Conservation (phyloP, 2,888 invertebrate genomes). For the Himalopsyche kuldschensis region DNA sequence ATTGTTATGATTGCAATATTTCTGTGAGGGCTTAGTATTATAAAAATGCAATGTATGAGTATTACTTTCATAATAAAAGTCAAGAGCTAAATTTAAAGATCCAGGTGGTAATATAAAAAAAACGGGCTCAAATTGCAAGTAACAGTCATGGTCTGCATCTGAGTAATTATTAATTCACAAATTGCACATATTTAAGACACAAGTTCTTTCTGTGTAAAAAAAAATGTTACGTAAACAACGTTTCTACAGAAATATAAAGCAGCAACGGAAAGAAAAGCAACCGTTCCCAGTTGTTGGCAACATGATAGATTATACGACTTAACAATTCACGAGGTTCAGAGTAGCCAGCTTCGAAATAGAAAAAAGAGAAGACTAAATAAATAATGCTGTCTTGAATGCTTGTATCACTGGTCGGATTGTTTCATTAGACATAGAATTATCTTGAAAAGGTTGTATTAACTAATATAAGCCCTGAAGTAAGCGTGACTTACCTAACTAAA, state of each 20-base stretch:
- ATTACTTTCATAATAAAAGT: too few species aligned
- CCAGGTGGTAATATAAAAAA: too few species aligned
- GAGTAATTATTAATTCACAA: too few species aligned
- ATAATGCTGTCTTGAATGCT: neutral
- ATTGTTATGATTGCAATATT: too few species aligned
- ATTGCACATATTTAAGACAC: too few species aligned
- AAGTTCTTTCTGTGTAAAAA: too few species aligned
- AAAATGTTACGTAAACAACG: neutral
- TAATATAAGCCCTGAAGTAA: neutral
- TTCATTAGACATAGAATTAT: neutral
- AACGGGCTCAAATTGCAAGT: too few species aligned
- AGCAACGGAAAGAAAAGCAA: neutral
- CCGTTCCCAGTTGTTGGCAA: neutral
- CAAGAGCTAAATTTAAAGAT: too few species aligned
- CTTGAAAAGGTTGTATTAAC: neutral
- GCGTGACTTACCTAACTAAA: neutral
- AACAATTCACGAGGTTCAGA: neutral
- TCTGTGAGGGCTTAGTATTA: too few species aligned
- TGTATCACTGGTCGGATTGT: neutral
- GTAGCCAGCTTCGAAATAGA: neutral
- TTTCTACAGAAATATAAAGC: neutral
- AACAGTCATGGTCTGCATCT: too few species aligned
- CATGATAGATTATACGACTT: neutral
- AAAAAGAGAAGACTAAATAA: neutral
- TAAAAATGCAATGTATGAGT: too few species aligned